Conservation (phyloP, 2,797 vertebrate genomes). For the Neosalanx taihuensis region DNA sequence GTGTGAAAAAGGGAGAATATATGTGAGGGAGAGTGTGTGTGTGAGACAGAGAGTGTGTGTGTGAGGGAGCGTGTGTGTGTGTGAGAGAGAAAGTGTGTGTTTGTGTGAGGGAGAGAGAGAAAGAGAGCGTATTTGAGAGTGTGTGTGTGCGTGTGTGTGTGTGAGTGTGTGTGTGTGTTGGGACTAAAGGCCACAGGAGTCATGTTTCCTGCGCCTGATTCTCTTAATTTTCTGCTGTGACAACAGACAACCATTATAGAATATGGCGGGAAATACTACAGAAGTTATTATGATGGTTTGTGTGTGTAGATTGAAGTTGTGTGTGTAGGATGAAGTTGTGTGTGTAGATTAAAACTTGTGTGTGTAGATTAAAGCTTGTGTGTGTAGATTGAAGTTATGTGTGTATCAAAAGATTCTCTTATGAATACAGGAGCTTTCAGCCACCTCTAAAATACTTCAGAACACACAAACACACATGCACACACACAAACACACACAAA, state of each 20-base stretch:
- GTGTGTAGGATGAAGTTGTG: conserved; percentile 14
- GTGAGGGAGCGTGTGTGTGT: neutral
- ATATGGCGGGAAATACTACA: neutral
- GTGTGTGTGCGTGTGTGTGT: neutral
- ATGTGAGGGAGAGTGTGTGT: neutral
- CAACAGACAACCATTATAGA: neutral
- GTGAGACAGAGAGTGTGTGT: neutral
- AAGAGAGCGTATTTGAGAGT: neutral
- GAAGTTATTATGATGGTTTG: conserved; percentile 28
- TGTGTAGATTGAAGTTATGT: conserved; percentile 13
- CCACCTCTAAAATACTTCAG: neutral
- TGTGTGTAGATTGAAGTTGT: neutral
- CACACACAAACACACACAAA: conserved; percentile 12
- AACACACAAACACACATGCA: neutral
- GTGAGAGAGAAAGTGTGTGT: too few species aligned
- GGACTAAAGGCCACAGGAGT: too few species aligned
- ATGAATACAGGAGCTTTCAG: conserved; percentile 5
- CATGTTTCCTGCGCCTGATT: neutral
- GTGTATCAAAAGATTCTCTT: conserved; percentile 10
- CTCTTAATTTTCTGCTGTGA: neutral
- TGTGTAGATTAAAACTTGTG: too few species aligned
- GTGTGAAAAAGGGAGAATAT: too few species aligned
- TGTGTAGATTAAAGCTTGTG: neutral
- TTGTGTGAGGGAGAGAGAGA: neutral
- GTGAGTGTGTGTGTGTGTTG: too few species aligned